Percentiles rank a stretch among this genome's conserved stretches.
These are phyloP conservation scores for Nannoperca australis DNA, from an alignment of 2,797 vertebrate genomes.

Conservation along the genomic window DNA sequence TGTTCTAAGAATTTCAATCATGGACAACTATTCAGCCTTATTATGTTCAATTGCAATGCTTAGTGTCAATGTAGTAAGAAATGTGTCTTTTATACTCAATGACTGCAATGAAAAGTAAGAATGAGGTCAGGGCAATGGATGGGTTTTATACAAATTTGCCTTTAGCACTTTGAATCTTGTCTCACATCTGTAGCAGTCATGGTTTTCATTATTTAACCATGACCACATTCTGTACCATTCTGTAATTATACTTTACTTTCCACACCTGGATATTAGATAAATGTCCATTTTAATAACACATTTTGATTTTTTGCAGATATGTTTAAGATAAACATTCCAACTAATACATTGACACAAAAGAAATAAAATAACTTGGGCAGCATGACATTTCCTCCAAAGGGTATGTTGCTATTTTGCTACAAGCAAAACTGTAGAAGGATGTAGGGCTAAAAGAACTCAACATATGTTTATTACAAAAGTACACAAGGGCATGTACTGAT, in stretches of 20 bases:
- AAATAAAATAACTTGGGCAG: neutral
- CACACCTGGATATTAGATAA: neutral
- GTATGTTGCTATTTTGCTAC: neutral
- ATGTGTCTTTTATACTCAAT: neutral
- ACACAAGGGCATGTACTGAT: neutral
- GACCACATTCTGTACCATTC: neutral
- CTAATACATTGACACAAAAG: neutral
- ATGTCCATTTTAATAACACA: neutral
- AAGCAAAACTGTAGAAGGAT: neutral
- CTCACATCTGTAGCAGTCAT: neutral
- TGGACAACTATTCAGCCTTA: neutral
- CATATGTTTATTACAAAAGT: neutral
- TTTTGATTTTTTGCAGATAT: neutral
- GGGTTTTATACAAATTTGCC: neutral
- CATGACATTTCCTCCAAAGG: neutral
- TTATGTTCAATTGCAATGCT: neutral
- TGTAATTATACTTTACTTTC: neutral
- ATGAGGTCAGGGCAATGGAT: neutral
- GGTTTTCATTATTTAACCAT: conserved; percentile 1
- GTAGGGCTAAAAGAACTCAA: neutral
- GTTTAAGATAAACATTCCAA: neutral
- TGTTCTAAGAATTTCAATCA: conserved; percentile 9
- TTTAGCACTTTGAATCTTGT: neutral
- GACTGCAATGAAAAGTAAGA: neutral
- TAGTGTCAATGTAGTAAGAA: neutral